Evolutionary conservation across 2,113 vertebrate genomes (phyloP).

Genomic region (Puffinus mauretanicus): DNA sequence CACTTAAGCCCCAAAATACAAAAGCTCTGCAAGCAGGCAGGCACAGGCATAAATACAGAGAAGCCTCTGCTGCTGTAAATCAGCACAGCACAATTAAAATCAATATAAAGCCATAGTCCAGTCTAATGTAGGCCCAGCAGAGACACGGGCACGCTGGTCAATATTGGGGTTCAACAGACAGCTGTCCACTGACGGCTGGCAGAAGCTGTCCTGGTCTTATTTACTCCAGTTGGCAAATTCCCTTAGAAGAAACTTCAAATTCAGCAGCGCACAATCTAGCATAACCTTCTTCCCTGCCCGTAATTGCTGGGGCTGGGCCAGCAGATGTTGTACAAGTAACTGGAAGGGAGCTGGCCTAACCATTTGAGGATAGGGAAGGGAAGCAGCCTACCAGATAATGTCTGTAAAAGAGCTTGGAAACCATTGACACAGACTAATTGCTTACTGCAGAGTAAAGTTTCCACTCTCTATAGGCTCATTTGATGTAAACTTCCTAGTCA

Average conservation of each 20-base stretch:
- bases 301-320: constrained; percentile 7
- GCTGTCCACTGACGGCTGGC: background rate
- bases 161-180: background rate
- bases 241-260: background rate
- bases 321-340: constrained; percentile 8
- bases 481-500: background rate
- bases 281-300: background rate
- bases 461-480: background rate
- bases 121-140: background rate
- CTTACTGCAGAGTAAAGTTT: background rate
- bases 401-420: background rate
- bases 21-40: background rate
- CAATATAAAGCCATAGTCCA: background rate
- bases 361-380: background rate
- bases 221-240: background rate
- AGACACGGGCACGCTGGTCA: fast-evolving
- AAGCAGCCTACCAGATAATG: constrained; percentile 26
- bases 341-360: background rate
- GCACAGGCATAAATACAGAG: background rate
- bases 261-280: background rate
- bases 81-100: background rate
- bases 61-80: background rate
- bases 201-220: background rate
- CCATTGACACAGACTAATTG: background rate
- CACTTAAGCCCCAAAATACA: background rate